Evolutionary conservation across 2,888 invertebrate species (phyloP), one percentile per base, ranked within the genome.

Genomic region (Periphyllus acericola): DNA sequence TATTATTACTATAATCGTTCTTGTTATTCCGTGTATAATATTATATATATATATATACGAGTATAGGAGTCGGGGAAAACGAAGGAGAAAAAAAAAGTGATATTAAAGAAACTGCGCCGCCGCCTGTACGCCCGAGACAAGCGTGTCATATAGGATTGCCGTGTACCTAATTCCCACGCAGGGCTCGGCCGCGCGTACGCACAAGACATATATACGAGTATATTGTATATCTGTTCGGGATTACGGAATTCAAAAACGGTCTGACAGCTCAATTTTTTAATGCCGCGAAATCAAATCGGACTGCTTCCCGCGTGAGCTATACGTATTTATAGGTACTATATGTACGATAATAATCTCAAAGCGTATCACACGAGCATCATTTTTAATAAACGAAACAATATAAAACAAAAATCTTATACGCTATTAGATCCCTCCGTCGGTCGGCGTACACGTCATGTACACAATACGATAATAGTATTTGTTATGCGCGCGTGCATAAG

Each of bases 221-320:
- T n/a, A n/a, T n/a, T n/a, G 5, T 60, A 80, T 60, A 60, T 60
- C 17, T 36, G n/a, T 71, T 34, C n/a, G 36, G 36, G 83, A 60
- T 86, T 79, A 86, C 52, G 85, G 79, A 86, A 86, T 86, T 79
- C 71, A 86, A 80, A 80, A 72, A 74, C 80, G 8, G 79, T 79
- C 85, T 85, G 80, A 87, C 86, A 87, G 86, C 86, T 87, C 86
- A 87, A 84, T 84, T 84, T 84, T 83, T 84, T 66, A 84, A 84
- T 46, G 84, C 84, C 84, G 84, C 84, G n/a, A 84, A 84, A 83
- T 83, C 74, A 29, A 75, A 83, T 83, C 72, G 74, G 83, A 75
- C 83, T 19, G 83, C 40, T 36, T 75, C 36, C 36, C 11, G 17
- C 34, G 83, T 83, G 29, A 75, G 83, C 75, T 40, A 66, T 66